These are phyloP conservation scores for Drosophila nebulosa DNA, from an alignment of 1,140 invertebrate species.

Conservation along the genomic window DNA sequence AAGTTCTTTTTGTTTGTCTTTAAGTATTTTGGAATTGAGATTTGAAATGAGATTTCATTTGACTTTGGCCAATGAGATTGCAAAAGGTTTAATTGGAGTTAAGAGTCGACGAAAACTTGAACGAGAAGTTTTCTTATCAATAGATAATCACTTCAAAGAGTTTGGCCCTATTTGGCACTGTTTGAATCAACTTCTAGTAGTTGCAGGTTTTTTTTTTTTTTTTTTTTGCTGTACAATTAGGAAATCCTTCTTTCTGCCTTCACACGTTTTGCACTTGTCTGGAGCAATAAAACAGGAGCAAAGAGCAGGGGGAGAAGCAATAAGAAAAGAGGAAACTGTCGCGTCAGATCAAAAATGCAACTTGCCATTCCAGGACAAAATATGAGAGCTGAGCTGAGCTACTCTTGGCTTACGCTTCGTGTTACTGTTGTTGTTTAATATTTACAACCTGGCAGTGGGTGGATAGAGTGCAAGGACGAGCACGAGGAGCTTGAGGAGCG, in stretches of 20 bases:
- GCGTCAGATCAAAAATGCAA: slow-evolving; percentile 59
- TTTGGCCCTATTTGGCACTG: not conserved
- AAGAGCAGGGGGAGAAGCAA: not conserved
- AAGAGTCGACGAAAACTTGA: not conserved
- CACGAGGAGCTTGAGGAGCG: slow-evolving; percentile 6
- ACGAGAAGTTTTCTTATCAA: not conserved
- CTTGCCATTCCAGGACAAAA: slow-evolving; percentile 35
- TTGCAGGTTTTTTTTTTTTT: no score
- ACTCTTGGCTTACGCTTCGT: slow-evolving; percentile 20
- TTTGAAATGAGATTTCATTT: not conserved
- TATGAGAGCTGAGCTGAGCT: slow-evolving; percentile 34
- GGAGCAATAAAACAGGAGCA: slow-evolving; percentile 23
- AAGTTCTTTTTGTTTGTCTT: not conserved
- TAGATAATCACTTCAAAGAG: not conserved
- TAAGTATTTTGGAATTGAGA: not conserved
- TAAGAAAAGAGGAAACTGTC: slow-evolving; percentile 22
- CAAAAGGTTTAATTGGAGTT: not conserved
- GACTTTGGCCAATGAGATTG: not conserved
- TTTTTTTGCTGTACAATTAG: slow-evolving; percentile 33
- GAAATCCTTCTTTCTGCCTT: slow-evolving; percentile 18
- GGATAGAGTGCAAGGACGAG: slow-evolving; percentile 10
- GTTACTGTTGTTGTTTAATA: slow-evolving; percentile 55
- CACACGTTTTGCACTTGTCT: not conserved
- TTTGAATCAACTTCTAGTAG: not conserved
- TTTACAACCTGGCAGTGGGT: slow-evolving; percentile 47